Evolutionary conservation across 92 coral and sea anemone genomes (phyloP).

Genomic region (Siderastrea siderea): DNA sequence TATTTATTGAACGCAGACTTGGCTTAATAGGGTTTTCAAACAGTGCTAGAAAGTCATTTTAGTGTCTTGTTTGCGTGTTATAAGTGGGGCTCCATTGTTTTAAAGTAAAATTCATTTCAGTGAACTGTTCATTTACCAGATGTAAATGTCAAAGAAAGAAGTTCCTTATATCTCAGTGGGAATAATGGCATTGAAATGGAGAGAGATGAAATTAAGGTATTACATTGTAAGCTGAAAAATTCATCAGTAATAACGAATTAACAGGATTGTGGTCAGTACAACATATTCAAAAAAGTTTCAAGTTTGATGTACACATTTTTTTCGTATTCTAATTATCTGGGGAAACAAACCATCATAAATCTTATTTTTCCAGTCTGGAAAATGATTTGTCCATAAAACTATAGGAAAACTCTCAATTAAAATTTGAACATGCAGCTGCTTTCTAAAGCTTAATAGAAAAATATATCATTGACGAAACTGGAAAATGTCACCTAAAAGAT

Average conservation of each 20-base stretch:
- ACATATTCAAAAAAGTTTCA: neutral
- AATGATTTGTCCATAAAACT: conserved; percentile 3
- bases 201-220: neutral
- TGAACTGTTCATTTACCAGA: conserved; percentile 24
- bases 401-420: neutral
- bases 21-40: conserved; percentile 10
- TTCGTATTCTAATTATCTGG: neutral
- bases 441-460: too few species aligned
- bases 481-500: neutral
- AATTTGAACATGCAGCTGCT: neutral
- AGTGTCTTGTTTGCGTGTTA: neutral
- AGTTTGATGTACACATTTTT: neutral
- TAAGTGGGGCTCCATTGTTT: conserved; percentile 16
- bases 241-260: too few species aligned
- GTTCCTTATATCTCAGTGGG: neutral
- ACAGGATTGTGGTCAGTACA: neutral
- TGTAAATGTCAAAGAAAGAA: neutral
- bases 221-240: neutral
- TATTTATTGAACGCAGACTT: conserved; percentile 18
- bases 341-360: neutral
- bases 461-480: neutral
- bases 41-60: conserved; percentile 15
- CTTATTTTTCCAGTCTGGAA: neutral
- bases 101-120: neutral
- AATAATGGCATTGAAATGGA: neutral